These are phyloP conservation scores for Sparus aurata DNA, from an alignment of 2,797 vertebrate species.

Conservation along the genomic window DNA sequence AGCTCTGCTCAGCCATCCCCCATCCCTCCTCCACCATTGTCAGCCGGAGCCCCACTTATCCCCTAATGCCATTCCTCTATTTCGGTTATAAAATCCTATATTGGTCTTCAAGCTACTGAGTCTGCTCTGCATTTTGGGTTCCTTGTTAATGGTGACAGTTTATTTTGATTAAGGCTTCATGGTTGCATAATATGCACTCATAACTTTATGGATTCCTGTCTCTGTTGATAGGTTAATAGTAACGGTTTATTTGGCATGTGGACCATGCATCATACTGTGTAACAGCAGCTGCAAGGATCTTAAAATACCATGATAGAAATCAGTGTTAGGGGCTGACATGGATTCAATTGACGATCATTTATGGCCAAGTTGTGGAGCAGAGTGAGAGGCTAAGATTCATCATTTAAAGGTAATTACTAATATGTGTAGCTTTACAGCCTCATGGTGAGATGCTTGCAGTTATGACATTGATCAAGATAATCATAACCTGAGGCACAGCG, in stretches of 20 bases:
- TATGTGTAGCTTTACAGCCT: constrained; percentile 3
- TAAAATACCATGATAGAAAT: background rate
- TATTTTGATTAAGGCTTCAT: background rate
- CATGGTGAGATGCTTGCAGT: background rate
- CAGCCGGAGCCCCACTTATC: no score
- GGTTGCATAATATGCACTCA: background rate
- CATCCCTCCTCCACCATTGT: no score
- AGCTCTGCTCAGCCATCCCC: no score
- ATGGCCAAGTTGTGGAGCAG: constrained; percentile 10
- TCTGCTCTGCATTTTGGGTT: no score
- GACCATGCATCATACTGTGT: background rate
- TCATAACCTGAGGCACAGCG: background rate
- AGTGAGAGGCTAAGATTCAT: background rate
- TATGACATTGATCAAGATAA: constrained; percentile 22
- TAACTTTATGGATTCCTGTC: background rate
- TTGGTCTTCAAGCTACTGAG: no score
- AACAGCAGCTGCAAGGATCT: background rate
- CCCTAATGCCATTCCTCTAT: no score
- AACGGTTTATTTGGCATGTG: background rate
- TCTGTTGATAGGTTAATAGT: background rate
- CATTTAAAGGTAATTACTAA: constrained; percentile 12
- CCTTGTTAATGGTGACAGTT: background rate
- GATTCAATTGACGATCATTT: constrained; percentile 8
- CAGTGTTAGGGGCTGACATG: constrained; percentile 7
- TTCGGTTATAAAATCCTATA: no score